These are phyloP conservation scores for Catocala fraxini DNA, from an alignment of 2,888 invertebrate genomes.

Conservation along the genomic window DNA sequence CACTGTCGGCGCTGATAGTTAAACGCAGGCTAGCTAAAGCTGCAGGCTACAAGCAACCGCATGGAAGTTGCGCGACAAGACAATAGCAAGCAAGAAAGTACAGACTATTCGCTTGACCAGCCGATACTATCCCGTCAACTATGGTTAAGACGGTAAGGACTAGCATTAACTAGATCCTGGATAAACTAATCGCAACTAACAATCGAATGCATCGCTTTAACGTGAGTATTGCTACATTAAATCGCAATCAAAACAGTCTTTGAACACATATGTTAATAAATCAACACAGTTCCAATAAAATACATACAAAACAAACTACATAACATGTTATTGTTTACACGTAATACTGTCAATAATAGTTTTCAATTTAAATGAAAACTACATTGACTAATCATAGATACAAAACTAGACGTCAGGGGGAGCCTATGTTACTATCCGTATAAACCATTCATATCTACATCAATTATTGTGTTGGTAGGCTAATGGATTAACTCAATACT, in stretches of 20 bases:
- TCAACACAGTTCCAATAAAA: constrained; percentile 44
- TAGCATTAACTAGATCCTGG: no score
- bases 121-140: no score
- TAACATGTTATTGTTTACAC: constrained; percentile 47
- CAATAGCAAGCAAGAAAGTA: no score
- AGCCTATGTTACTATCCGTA: no score
- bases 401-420: constrained; percentile 28
- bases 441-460: no score
- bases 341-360: constrained; percentile 68
- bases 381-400: constrained; percentile 67
- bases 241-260: constrained; percentile 65
- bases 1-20: constrained; percentile 7
- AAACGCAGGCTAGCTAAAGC: no score
- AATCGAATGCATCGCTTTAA: constrained; percentile 8
- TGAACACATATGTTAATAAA: constrained; percentile 51
- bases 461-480: no score
- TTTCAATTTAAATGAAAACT: constrained; percentile 77
- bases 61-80: no score
- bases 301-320: constrained; percentile 46
- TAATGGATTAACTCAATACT: no score
- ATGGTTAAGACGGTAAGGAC: no score
- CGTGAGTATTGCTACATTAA: constrained; percentile 52
- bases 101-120: no score
- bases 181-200: constrained; percentile 7
- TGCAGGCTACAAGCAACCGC: no score